phyloP scores from a whole-genome alignment of 1,140 invertebrate genomes.

The Oreohelix idahoensis region DNA sequence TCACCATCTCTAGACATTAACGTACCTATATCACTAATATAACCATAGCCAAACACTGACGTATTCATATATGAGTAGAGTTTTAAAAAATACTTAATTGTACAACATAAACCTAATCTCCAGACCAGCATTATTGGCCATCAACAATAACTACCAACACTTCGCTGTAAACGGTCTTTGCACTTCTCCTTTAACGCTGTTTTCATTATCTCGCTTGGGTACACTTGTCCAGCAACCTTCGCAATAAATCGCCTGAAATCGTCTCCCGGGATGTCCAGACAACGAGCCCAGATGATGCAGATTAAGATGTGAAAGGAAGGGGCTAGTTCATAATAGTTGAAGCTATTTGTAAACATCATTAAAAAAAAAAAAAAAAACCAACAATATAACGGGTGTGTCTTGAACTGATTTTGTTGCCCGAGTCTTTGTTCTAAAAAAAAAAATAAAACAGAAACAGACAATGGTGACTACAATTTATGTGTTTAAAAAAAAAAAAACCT shows the following conservation, averaged over 20 bases:
- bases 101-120: neutral
- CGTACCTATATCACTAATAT: no score
- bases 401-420: no score
- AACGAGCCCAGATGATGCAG: neutral
- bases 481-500: no score
- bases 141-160: neutral
- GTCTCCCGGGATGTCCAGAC: neutral
- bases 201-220: constrained; percentile 6
- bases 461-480: no score
- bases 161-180: neutral
- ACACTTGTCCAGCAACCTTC: neutral
- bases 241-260: neutral
- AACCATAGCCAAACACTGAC: no score
- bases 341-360: constrained; percentile 1
- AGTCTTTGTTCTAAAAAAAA: no score
- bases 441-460: no score
- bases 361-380: neutral
- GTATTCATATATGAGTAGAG: no score
- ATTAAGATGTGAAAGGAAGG: neutral
- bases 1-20: no score
- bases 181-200: neutral
- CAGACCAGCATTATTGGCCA: neutral
- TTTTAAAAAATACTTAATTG: no score
- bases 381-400: no score
- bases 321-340: constrained; percentile 5